Conservation (phyloP, 2,113 vertebrate species). For the Solea senegalensis region DNA sequence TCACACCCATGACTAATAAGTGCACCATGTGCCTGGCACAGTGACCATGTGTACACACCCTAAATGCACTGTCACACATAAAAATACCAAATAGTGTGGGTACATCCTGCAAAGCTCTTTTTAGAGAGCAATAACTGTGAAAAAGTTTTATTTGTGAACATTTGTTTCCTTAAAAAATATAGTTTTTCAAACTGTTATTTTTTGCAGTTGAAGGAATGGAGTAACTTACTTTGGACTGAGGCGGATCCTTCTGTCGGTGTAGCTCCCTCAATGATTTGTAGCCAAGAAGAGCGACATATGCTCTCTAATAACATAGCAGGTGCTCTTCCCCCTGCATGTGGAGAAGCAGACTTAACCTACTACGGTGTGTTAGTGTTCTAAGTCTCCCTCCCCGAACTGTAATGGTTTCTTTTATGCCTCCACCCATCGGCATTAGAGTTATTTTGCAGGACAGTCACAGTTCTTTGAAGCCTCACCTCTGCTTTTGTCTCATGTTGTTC, state of each 20-base stretch:
- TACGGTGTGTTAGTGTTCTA: constrained; percentile 41
- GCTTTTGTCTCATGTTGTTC: constrained; percentile 39
- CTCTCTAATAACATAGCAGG: constrained; percentile 58
- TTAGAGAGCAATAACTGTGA: too few species aligned
- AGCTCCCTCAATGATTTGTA: constrained; percentile 43
- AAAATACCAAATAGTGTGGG: neutral
- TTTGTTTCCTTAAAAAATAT: neutral
- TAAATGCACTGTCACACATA: neutral
- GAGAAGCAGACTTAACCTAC: constrained; percentile 41
- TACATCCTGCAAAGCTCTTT: too few species aligned
- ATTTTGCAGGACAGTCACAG: constrained; percentile 37
- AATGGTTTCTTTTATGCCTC: constrained; percentile 7
- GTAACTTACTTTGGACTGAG: constrained; percentile 11
- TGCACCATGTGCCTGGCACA: too few species aligned
- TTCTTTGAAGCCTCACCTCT: constrained; percentile 27
- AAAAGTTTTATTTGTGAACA: too few species aligned
- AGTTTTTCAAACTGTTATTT: neutral
- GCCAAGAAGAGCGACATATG: constrained; percentile 59
- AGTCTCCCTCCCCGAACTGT: constrained; percentile 34
- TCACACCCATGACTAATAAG: neutral
- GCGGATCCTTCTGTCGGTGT: constrained; percentile 16
- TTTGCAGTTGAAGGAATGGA: neutral
- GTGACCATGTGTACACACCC: neutral
- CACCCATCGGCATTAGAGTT: constrained; percentile 41
- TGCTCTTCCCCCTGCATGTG: constrained; percentile 52